Base-by-base conservation (phyloP, 2,113 vertebrate species). In the Pimephales promelas region DNA sequence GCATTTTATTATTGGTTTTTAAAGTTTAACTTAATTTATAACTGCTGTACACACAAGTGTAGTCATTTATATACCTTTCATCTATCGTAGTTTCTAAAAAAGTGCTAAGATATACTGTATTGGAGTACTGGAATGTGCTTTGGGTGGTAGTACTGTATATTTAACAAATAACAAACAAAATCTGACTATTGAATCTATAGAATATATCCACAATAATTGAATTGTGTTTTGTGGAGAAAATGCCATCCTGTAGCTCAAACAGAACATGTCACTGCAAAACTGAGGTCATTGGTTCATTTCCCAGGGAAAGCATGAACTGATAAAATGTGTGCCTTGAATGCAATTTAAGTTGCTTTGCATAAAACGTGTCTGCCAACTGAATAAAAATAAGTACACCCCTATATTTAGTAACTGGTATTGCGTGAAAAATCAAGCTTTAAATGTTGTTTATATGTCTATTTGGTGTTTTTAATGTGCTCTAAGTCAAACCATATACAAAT, bases 1-100 rank as follows among this genome's bases (percentile, higher is more conserved):
- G 36, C 34, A 62, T 79, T 59, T 78, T 56, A 36, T 79, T 79
- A 43, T n/a, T n/a, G 28, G n/a, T 47, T 56, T 40, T 76, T 76
- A 13, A 77, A 57, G 52, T 40, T 77, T 4, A 56, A 24, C 22
- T 77, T 31, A 54, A 20, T 77, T 11, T 77, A 5, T 31, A 77
- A 61, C 56, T 59, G 56, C 34, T 57, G 28, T 62, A 59, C 31
- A 34, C 31, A 76, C 34, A 79, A 26, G n/a, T n/a, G n/a, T 22
- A 45, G 14, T 13, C 14, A 45, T 79, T 3, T 61, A 20, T 40
- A 36, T 20, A 40, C 20, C 49, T 43, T 45, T 79, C n/a, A n/a
- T n/a, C 52, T 79, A 56, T 24, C 54, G 62, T 62, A 24, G n/a
- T 43, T 62, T 45, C 28, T 13, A 61, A 45, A 24, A 6, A 45